Conservation (phyloP, 2,797 vertebrate genomes). For the Pseudomugil tenellus region DNA sequence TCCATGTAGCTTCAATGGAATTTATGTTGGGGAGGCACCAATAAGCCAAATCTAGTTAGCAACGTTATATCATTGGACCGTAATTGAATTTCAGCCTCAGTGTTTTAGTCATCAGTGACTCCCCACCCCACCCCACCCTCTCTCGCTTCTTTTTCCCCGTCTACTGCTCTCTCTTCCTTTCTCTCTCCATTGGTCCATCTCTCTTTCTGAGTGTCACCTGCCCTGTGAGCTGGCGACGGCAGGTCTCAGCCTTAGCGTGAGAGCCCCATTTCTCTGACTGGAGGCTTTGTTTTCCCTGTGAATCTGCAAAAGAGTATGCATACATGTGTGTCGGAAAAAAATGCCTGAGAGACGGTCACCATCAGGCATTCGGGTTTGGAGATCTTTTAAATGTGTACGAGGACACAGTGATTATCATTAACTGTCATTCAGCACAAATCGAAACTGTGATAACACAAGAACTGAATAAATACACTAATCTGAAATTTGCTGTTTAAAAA, state of each 20-base stretch:
- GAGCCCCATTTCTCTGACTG: slow-evolving; percentile 77
- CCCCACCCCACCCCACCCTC: slow-evolving; percentile 11
- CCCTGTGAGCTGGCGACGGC: slow-evolving; percentile 74
- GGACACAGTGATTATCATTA: slow-evolving; percentile 29
- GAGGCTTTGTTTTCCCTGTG: slow-evolving; percentile 78
- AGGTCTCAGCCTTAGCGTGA: slow-evolving; percentile 80
- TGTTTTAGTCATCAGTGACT: slow-evolving; percentile 73
- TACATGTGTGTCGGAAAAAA: slow-evolving; percentile 48
- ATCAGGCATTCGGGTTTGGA: slow-evolving; percentile 63
- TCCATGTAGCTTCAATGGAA: slow-evolving; percentile 82
- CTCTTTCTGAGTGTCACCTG: slow-evolving; percentile 78
- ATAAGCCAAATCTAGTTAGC: slow-evolving; percentile 82
- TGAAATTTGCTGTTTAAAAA: slow-evolving; percentile 12
- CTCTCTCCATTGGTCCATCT: slow-evolving; percentile 62
- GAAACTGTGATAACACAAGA: neutral
- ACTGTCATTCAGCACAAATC: slow-evolving; percentile 1
- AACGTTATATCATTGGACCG: slow-evolving; percentile 78
- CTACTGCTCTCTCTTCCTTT: slow-evolving; percentile 10
- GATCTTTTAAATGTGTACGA: slow-evolving; percentile 46
- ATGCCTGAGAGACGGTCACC: slow-evolving; percentile 71
- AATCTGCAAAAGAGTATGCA: slow-evolving; percentile 57
- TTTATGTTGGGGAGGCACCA: slow-evolving; percentile 84
- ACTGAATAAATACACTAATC: slow-evolving; percentile 1
- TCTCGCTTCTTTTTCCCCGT: slow-evolving; percentile 22
- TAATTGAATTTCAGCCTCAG: slow-evolving; percentile 81